Evolutionary conservation across 2,113 vertebrate species (phyloP).

Genomic region (Callopanchax toddi): DNA sequence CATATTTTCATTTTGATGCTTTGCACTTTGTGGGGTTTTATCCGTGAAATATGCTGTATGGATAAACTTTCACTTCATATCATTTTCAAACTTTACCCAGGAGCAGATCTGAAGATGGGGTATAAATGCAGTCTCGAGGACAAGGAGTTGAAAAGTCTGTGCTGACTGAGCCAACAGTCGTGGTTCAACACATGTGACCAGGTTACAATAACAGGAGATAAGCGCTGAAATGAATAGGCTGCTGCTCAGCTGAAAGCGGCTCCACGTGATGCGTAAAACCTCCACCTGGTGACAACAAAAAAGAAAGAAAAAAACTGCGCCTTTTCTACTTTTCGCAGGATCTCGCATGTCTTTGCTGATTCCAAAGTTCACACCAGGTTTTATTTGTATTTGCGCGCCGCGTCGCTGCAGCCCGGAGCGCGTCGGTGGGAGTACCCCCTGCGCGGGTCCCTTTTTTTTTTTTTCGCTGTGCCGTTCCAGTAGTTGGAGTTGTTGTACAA

Average conservation of each 20-base stretch:
- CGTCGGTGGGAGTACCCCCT: slow-evolving; percentile 79
- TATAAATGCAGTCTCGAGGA: slow-evolving; percentile 19
- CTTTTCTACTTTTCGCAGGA: not conserved
- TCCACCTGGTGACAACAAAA: not conserved
- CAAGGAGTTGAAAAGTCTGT: slow-evolving; percentile 43
- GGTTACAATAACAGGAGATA: slow-evolving; percentile 72
- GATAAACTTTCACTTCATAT: too few species aligned
- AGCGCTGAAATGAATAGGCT: slow-evolving; percentile 40
- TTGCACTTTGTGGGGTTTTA: too few species aligned
- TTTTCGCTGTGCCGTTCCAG: slow-evolving; percentile 77
- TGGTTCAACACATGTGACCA: slow-evolving; percentile 68
- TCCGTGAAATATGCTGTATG: too few species aligned
- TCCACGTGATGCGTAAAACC: slow-evolving; percentile 4
- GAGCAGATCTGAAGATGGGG: slow-evolving; percentile 1
- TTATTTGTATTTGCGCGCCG: not conserved
- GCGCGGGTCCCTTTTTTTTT: slow-evolving; percentile 72
- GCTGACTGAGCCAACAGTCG: slow-evolving; percentile 38
- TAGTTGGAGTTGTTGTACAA: slow-evolving; percentile 79
- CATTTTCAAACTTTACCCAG: too few species aligned
- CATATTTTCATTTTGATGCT: too few species aligned
- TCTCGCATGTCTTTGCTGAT: not conserved
- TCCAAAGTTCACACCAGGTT: slow-evolving; percentile 22
- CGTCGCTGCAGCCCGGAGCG: slow-evolving; percentile 62
- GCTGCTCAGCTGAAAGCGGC: slow-evolving; percentile 29
- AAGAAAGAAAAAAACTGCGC: not conserved